These are phyloP conservation scores for Sericinus montela DNA, from an alignment of 2,888 invertebrate species.

Conservation along the genomic window DNA sequence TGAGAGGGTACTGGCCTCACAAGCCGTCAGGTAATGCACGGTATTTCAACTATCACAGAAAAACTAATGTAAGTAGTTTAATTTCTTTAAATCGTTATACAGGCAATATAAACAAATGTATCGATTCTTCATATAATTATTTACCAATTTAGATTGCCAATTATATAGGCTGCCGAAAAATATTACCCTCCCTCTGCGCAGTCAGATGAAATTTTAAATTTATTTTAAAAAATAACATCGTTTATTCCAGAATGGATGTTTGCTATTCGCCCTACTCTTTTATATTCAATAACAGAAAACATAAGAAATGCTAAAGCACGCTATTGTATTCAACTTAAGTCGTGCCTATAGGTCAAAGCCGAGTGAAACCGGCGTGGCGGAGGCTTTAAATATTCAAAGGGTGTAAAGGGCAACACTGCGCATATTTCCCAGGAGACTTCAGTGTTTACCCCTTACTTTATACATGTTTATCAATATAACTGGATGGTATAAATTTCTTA, in stretches of 20 bases:
- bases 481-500: conserved; percentile 14
- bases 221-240: background rate
- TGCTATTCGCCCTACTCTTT: conserved; percentile 12
- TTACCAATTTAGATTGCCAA: no score
- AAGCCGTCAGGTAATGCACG: no score
- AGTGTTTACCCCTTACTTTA: conserved; percentile 30
- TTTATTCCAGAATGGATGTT: background rate
- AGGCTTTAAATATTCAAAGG: conserved; percentile 72
- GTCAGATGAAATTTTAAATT: background rate
- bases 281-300: conserved; percentile 24
- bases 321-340: conserved; percentile 28
- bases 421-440: conserved; percentile 64
- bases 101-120: no score
- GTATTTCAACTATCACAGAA: no score
- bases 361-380: conserved; percentile 41
- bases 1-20: no score
- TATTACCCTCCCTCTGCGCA: no score
- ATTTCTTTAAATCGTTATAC: no score
- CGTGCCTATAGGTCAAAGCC: conserved; percentile 27
- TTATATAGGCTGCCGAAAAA: no score
- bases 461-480: conserved; percentile 15
- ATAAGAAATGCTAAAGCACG: conserved; percentile 20
- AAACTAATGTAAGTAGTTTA: no score
- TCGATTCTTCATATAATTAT: no score
- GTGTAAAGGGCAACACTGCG: conserved; percentile 72